Base-by-base conservation (phyloP, 2,797 vertebrate genomes). In the Platalea minor region DNA sequence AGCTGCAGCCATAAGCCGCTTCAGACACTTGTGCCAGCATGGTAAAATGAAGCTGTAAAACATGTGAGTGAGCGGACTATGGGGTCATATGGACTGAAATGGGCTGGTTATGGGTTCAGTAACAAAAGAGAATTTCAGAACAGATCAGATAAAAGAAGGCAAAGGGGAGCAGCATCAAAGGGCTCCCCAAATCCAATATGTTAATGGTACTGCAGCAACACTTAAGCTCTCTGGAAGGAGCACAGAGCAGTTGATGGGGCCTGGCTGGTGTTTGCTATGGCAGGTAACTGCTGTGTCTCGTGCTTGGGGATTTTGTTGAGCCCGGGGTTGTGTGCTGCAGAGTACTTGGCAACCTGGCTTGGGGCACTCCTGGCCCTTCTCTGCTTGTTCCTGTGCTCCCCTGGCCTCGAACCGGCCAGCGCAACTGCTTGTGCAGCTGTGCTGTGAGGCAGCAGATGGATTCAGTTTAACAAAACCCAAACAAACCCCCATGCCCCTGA, bases 341-440 rank as follows among this genome's bases (percentile, higher is more conserved):
- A 63, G 64, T 24, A 19, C 28, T 29, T 28, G 56, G n/a, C 75
- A 48, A 16, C 46, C 48, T 17, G 8, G 7, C n/a, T 9, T 77
- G 41, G 26, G 18, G 10, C 14, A 8, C 6, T 41, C 64, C 60
- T 2, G 3, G 45, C 48, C 20, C 11, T 64, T 83, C 28, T 13
- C 37, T 26, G 29, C 37, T 72, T 26, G 11, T 23, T 43, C 61
- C 45, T 2, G 2, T 21, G 33, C 37, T 51, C 12, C 24, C 24
- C 70, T 68, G 25, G 15, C 29, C 51, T 26, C 2, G 3, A 41
- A 25, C 1, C 2, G 2, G 4, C 9, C 0, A 1, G 8, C 17
- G 28, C 33, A 37, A 3, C 24, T 1, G 1, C 43, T 48, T 1
- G 1, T 13, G 35, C 7, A 39, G 16, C 41, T 16, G 37, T 29